Conservation (phyloP, 2,797 vertebrate species). For the Danio albolineatus region DNA sequence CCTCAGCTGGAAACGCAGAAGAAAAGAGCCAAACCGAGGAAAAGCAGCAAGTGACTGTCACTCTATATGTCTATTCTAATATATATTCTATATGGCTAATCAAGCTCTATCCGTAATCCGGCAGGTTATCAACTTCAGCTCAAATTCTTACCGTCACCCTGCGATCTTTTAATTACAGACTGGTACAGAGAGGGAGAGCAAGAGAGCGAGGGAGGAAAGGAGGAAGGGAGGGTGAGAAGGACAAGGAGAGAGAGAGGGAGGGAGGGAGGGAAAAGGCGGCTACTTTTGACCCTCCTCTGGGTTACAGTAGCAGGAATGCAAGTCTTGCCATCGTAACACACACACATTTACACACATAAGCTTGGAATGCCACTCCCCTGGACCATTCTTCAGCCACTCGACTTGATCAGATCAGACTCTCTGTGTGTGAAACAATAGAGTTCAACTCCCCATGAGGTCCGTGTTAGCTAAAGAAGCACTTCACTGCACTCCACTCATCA, state of each 20-base stretch:
- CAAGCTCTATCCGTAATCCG: constrained; percentile 35
- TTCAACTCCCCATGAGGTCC: not conserved
- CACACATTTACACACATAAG: constrained; percentile 38
- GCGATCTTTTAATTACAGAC: constrained; percentile 53
- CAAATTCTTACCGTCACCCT: constrained; percentile 48
- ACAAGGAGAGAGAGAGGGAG: constrained; percentile 38
- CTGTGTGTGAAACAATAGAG: constrained; percentile 33
- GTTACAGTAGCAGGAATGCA: constrained; percentile 65
- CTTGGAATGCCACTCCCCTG: constrained; percentile 38
- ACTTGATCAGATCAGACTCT: constrained; percentile 37
- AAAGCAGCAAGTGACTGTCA: constrained; percentile 18
- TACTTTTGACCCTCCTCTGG: constrained; percentile 57
- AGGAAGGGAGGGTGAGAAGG: constrained; percentile 43
- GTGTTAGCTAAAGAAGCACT: constrained; percentile 9
- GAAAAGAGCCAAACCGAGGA: constrained; percentile 12
- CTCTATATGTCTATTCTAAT: constrained; percentile 28
- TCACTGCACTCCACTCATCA: not conserved
- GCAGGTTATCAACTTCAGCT: constrained; percentile 43
- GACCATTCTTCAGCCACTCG: constrained; percentile 3
- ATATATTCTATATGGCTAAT: too few relatives aligned
- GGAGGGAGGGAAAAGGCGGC: constrained; percentile 44
- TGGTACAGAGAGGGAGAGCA: constrained; percentile 14
- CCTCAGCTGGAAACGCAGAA: constrained; percentile 8
- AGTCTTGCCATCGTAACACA: constrained; percentile 30
- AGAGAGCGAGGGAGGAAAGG: constrained; percentile 40